Evolutionary conservation across 2,113 vertebrate species (phyloP), one percentile per base, ranked within the genome.

Genomic region (Hemichromis elongatus): DNA sequence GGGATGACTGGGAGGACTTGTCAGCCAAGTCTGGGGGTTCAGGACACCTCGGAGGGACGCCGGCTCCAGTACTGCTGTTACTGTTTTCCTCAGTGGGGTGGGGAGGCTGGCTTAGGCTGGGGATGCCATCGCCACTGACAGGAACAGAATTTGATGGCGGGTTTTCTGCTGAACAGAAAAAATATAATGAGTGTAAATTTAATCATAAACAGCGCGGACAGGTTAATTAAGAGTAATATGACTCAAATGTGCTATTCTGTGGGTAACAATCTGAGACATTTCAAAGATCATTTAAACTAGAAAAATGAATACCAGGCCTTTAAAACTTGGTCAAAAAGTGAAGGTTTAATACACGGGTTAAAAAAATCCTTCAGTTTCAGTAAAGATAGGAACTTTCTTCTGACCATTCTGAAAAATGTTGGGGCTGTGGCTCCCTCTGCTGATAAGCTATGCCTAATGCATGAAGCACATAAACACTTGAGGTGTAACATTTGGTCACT

Each of bases 11-110:
- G 47, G 97, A 97, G 68, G 96, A 98, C 87, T 96, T 95, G 88
- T 98, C 98, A 75, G 94, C 95, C 83, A 95, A 95, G 82, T 99
- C 99, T 88, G 97, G 96, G 81, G 97, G 97, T 90, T 98, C 98
- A 33, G 96, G 94, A 45, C 80, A 97, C 96, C 96, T 96, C 92
- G 95, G 90, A 82, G 55, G 84, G 13, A 78, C 80, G 53, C 18
- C 68, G 8, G 81, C 59, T 24, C 88, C 90, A 21, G 63, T 52
- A 78, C 94, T 95, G 90, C 80, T 77, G 95, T 94, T 93, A 87
- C 95, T 96, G 95, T 97, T 97, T 90, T 97, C 97, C 92, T 97
- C 97, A 88, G 93, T 92, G 42, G 80, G n/a, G 7, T 95, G 95
- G 89, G 92, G 92, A 86, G 94, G 96, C 90, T 96, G 94, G 95